Base-by-base conservation (phyloP, 1,140 invertebrate species). In the Mesaphorura yosii region DNA sequence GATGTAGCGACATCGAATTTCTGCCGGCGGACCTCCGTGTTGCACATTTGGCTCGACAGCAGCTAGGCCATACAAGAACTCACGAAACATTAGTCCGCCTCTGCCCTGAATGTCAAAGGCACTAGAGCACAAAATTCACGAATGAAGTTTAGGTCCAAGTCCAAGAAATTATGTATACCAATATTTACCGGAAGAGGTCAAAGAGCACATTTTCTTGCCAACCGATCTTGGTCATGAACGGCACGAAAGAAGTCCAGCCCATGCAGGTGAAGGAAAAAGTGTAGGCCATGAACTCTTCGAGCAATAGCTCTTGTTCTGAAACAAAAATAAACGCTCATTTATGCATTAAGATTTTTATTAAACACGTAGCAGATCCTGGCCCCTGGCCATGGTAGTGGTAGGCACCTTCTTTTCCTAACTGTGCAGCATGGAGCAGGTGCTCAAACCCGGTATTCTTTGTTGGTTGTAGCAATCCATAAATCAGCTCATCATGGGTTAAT, bases 1-100 rank as follows among this genome's bases (percentile, higher is more conserved):
- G 31, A 77, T 76, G 53, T 75, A 77, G 51, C 74, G 65, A 64
- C 74, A 76, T 37, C 76, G 66, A 55, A 75, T 68, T 64, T 78
- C 75, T 0, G 73, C 76, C 17, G 74, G 70, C 48, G 69, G 66
- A 15, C 75, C 73, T 41, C 76, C 76, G 68, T 78, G 75, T 28
- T 70, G 70, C n/a, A 75, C 77, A 19, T 51, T 61, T 0, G 72
- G 73, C 51, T 78, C 76, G 55, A 76, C 67, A 4, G 72, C 73
- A 17, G 75, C 74, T 4, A 78, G 42, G 14, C 75, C 76, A 17
- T 70, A 57, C 37, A 77, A 55, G 26, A 76, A 63, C 46, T 77
- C 75, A 25, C 68, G 68, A 62, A 67, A 73, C 12, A 63, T 66
- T 15, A 76, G 57, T 29, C 68, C 63, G 15, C 65, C 62, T 31